These are phyloP conservation scores for Parapsyche elsis DNA, from an alignment of 1,140 invertebrate species.

Conservation along the genomic window DNA sequence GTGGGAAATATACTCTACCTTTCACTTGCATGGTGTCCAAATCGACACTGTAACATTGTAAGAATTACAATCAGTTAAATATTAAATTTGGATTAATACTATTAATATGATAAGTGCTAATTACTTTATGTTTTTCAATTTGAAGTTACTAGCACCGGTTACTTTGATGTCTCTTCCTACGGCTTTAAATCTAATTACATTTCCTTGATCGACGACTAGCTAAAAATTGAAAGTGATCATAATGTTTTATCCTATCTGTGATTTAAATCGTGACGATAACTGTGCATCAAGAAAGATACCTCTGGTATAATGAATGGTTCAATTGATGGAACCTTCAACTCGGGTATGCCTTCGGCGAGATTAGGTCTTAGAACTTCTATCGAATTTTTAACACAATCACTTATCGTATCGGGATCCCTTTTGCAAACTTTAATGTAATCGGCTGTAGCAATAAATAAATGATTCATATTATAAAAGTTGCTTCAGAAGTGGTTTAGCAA, in stretches of 20 bases:
- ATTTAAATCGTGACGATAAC: too few species aligned
- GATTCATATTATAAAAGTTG: too few species aligned
- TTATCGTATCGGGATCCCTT: conserved; percentile 70
- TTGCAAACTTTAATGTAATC: conserved; percentile 74
- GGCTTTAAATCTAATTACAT: conserved; percentile 63
- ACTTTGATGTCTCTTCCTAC: conserved; percentile 67
- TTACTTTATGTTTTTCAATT: conserved; percentile 65
- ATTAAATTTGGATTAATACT: conserved; percentile 7
- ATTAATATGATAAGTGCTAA: conserved; percentile 50
- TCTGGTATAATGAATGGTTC: conserved; percentile 71
- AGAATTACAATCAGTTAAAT: conserved; percentile 23
- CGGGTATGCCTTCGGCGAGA: conserved; percentile 70
- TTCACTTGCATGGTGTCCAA: conserved; percentile 65
- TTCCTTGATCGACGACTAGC: conserved; percentile 61
- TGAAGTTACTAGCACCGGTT: conserved; percentile 66
- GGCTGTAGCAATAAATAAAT: conserved; percentile 65
- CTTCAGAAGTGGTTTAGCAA: too few species aligned
- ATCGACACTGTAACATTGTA: conserved; percentile 66
- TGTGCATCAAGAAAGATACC: conserved; percentile 52
- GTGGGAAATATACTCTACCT: conserved; percentile 63
- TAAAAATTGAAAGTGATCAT: conserved; percentile 53
- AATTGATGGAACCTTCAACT: conserved; percentile 71
- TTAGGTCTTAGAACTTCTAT: conserved; percentile 67
- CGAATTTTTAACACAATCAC: conserved; percentile 69
- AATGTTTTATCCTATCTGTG: neutral